phyloP scores from a whole-genome alignment of 2,888 invertebrate species.

The Meteorus colon region DNA sequence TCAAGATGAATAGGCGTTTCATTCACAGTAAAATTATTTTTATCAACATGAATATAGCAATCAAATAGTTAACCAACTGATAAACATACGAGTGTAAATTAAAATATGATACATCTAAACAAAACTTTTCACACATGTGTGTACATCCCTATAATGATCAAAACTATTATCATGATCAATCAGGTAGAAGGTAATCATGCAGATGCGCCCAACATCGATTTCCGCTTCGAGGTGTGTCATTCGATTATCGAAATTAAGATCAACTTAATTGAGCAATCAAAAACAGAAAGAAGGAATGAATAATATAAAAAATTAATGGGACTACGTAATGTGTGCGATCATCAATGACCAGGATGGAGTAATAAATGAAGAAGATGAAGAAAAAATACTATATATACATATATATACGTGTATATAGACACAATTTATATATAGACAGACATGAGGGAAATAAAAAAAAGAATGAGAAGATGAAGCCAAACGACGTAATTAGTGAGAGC shows the following conservation, averaged over 20 bases:
- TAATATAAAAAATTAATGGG: background rate
- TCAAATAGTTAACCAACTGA: background rate
- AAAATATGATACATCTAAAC: background rate
- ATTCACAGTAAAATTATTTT: background rate
- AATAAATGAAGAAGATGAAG: constrained; percentile 12
- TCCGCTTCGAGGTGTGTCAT: constrained; percentile 20
- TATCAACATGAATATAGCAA: background rate
- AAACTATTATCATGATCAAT: background rate
- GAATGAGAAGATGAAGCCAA: constrained; percentile 17
- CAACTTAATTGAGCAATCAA: constrained; percentile 24
- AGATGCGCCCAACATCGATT: constrained; percentile 5
- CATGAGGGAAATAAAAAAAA: constrained; percentile 18
- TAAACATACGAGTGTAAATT: background rate
- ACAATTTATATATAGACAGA: background rate
- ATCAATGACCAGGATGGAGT: constrained; percentile 16
- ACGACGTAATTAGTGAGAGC: constrained; percentile 41
- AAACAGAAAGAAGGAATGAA: background rate
- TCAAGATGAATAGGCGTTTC: constrained; percentile 6
- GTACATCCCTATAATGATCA: background rate
- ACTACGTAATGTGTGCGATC: background rate
- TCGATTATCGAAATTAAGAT: constrained; percentile 27
- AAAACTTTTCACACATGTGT: background rate
- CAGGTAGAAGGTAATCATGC: background rate
- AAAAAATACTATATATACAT: background rate
- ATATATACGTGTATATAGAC: background rate